These are phyloP conservation scores for Darevskia mixta DNA, from an alignment of 2,797 vertebrate genomes.

Conservation along the genomic window DNA sequence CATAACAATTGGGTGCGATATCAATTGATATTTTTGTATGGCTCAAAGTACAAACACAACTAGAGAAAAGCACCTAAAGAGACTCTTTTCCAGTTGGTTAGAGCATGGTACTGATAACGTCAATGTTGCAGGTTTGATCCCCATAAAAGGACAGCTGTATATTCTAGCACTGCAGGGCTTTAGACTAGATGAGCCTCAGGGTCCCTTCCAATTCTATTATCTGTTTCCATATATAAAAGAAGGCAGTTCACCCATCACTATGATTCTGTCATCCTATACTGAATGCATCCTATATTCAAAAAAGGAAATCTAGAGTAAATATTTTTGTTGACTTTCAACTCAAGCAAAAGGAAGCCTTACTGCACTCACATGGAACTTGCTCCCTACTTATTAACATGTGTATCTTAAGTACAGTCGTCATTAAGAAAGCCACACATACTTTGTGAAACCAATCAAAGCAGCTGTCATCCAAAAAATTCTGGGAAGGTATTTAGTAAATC, in stretches of 20 bases:
- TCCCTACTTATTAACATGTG: not conserved
- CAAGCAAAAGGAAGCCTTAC: not conserved
- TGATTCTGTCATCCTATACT: not conserved
- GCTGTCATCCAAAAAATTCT: not conserved
- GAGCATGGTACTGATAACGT: too few relatives aligned
- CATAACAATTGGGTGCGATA: too few relatives aligned
- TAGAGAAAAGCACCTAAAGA: not conserved
- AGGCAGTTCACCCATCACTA: not conserved
- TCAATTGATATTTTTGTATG: not conserved
- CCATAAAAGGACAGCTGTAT: too few relatives aligned
- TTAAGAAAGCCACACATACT: not conserved
- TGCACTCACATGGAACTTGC: not conserved
- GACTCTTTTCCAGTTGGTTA: too few relatives aligned
- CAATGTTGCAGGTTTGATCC: too few relatives aligned
- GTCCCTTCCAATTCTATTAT: too few relatives aligned
- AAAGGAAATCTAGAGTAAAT: not conserved
- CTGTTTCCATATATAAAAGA: not conserved
- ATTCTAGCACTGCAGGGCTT: too few relatives aligned
- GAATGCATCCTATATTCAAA: not conserved
- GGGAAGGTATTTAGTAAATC: not conserved
- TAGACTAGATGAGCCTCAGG: too few relatives aligned
- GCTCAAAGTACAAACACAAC: not conserved
- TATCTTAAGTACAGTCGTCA: not conserved
- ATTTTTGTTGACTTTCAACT: not conserved
- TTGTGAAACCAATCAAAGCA: not conserved